Conservation (phyloP, 2,888 invertebrate genomes). For the Lasioglossum zephyrum region DNA sequence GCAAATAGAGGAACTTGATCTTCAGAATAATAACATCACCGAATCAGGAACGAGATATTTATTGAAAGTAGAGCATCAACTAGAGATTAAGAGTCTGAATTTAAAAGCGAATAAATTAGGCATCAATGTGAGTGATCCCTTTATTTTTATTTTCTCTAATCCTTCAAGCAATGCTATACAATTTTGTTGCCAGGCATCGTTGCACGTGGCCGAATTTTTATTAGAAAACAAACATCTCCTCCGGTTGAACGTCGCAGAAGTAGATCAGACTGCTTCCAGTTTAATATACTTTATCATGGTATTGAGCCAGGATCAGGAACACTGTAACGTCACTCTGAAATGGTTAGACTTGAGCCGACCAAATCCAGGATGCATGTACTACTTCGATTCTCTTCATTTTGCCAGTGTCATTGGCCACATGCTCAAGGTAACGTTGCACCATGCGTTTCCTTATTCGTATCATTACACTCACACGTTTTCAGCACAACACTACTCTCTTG, state of each 20-base stretch:
- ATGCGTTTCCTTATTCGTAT: neutral
- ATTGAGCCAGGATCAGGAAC: slow-evolving; percentile 83
- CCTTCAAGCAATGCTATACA: neutral
- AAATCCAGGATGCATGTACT: slow-evolving; percentile 76
- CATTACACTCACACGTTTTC: neutral
- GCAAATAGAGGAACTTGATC: slow-evolving; percentile 85
- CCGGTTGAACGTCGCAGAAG: slow-evolving; percentile 86
- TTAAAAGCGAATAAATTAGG: slow-evolving; percentile 88
- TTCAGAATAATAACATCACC: slow-evolving; percentile 86
- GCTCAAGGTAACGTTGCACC: slow-evolving; percentile 75
- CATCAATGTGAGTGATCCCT: slow-evolving; percentile 78
- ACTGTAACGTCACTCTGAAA: slow-evolving; percentile 77
- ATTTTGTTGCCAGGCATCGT: slow-evolving; percentile 83
- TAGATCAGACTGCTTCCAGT: slow-evolving; percentile 86
- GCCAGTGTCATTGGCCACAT: slow-evolving; percentile 79
- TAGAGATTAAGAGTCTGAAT: slow-evolving; percentile 85
- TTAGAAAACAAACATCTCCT: slow-evolving; percentile 84
- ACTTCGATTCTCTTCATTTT: slow-evolving; percentile 77
- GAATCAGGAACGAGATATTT: slow-evolving; percentile 83
- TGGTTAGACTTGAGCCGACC: slow-evolving; percentile 84
- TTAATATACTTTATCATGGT: slow-evolving; percentile 85
- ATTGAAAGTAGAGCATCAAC: slow-evolving; percentile 64
- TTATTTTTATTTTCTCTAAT: neutral
- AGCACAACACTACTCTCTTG: slow-evolving; percentile 84
- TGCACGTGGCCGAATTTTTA: slow-evolving; percentile 85